phyloP scores from a whole-genome alignment of 2,888 invertebrate genomes.

The Folsomia candida region DNA sequence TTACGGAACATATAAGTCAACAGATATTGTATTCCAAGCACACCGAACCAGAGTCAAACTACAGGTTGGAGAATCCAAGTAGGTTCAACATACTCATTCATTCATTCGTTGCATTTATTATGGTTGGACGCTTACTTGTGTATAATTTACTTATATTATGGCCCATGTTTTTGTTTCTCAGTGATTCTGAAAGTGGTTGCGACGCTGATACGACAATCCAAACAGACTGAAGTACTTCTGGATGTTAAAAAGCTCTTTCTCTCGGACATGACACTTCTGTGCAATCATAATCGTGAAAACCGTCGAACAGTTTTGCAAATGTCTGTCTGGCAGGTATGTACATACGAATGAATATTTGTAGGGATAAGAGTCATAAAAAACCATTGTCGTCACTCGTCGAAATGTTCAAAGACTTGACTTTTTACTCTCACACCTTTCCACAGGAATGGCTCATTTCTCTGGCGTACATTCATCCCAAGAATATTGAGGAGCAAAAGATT shows the following conservation, averaged over 20 bases:
- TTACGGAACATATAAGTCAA: conserved; percentile 95
- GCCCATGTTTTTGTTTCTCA: conserved; percentile 56
- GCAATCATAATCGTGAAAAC: conserved; percentile 96
- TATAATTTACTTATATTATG: background rate
- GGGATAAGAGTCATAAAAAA: background rate
- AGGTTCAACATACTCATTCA: no score
- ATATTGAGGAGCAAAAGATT: conserved; percentile 90
- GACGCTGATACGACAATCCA: conserved; percentile 92
- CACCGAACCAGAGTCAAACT: conserved; percentile 92
- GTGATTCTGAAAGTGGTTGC: conserved; percentile 99
- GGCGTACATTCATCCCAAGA: conserved; percentile 96
- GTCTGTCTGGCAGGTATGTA: conserved; percentile 89
- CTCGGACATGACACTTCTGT: conserved; percentile 95
- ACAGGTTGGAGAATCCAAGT: conserved; percentile 95
- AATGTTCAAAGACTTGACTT: no score
- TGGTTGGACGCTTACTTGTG: background rate
- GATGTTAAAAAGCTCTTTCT: conserved; percentile 95
- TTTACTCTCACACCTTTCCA: no score
- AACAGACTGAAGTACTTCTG: conserved; percentile 83
- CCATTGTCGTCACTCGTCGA: background rate
- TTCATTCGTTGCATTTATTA: conserved; percentile 2
- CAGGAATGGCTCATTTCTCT: conserved; percentile 96
- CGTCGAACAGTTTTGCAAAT: conserved; percentile 95
- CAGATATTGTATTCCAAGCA: conserved; percentile 91
- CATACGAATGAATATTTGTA: background rate